These are phyloP conservation scores for Spodoptera frugiperda DNA, from an alignment of 1,140 invertebrate genomes.

Conservation along the genomic window DNA sequence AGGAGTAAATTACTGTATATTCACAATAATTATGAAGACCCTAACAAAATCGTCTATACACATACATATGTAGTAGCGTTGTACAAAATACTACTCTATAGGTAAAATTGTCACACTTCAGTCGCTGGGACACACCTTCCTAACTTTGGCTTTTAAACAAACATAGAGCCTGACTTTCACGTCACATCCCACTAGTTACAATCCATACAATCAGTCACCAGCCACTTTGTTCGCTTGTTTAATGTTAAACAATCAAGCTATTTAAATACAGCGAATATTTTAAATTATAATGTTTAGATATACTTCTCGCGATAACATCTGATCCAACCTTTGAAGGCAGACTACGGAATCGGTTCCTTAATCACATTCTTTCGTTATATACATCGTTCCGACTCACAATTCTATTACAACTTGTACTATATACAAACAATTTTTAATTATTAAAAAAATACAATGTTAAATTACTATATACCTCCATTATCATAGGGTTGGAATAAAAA, in stretches of 20 bases:
- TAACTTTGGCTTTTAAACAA: conserved; percentile 54
- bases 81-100: conserved; percentile 79
- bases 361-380: conserved; percentile 76
- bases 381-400: conserved; percentile 75
- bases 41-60: conserved; percentile 81
- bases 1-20: conserved; percentile 81
- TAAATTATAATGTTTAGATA: conserved; percentile 69
- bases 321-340: conserved; percentile 58
- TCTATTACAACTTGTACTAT: conserved; percentile 85
- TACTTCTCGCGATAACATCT: conserved; percentile 56
- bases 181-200: conserved; percentile 40
- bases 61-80: conserved; percentile 70
- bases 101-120: conserved; percentile 62
- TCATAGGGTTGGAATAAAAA: conserved; percentile 84
- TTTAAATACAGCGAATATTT: conserved; percentile 79
- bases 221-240: conserved; percentile 76
- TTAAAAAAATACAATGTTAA: conserved; percentile 84
- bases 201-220: conserved; percentile 65
- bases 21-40: conserved; percentile 82
- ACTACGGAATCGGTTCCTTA: conserved; percentile 61
- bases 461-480: conserved; percentile 81
- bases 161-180: conserved; percentile 49
- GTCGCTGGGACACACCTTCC: conserved; percentile 59
- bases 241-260: conserved; percentile 77
- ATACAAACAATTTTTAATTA: conserved; percentile 84